Evolutionary conservation across 2,797 vertebrate species (phyloP).

Genomic region (Thripadectes ignobilis): DNA sequence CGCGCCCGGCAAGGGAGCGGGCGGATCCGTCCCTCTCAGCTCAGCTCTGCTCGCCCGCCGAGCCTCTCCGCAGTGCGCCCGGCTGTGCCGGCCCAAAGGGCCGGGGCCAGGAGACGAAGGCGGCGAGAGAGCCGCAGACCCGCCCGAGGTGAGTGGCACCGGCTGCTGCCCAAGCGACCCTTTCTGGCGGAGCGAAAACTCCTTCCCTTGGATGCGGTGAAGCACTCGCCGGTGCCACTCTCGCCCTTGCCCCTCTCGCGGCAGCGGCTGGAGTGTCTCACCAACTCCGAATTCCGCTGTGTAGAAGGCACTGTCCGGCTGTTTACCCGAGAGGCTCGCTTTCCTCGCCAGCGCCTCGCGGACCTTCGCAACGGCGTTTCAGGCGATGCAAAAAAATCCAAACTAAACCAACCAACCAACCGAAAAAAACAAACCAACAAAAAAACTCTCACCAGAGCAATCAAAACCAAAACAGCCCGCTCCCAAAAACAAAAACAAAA

Average conservation of each 20-base stretch:
- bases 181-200: neutral
- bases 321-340: neutral
- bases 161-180: neutral
- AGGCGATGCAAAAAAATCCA: neutral
- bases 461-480: neutral
- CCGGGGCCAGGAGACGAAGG: too few relatives aligned
- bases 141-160: neutral
- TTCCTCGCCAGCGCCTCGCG: neutral
- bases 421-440: neutral
- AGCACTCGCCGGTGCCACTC: neutral
- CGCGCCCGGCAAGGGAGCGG: too few relatives aligned
- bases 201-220: neutral
- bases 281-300: neutral
- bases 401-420: neutral
- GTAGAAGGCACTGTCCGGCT: neutral
- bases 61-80: neutral
- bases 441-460: too few relatives aligned
- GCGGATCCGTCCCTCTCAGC: too few relatives aligned
- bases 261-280: neutral
- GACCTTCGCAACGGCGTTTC: neutral
- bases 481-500: neutral
- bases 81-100: neutral
- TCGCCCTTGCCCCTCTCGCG: neutral
- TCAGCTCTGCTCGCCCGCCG: too few relatives aligned
- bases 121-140: rapidly evolving